Conservation (phyloP, 2,797 vertebrate genomes). For the Catharus ustulatus region DNA sequence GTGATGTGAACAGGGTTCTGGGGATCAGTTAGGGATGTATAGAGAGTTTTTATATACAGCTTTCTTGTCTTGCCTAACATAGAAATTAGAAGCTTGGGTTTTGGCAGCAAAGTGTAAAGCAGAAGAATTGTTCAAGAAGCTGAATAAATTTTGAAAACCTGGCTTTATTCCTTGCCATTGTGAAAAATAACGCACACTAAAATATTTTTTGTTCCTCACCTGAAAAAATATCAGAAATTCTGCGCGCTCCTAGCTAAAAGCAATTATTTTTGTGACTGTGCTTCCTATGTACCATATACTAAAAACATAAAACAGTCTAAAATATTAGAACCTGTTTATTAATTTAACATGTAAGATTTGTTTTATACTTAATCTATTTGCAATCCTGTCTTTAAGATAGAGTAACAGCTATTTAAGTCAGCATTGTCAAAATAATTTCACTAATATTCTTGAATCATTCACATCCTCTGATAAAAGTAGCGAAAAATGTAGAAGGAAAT, state of each 20-base stretch:
- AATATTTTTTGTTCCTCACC: background rate
- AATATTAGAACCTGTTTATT: background rate
- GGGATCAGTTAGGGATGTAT: background rate
- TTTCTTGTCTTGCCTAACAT: background rate
- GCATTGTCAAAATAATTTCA: background rate
- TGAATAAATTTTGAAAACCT: background rate
- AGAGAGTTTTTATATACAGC: background rate
- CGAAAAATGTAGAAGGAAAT: background rate
- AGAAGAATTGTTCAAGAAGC: background rate
- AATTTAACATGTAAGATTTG: background rate
- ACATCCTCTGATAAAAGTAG: background rate
- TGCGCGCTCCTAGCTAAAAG: background rate
- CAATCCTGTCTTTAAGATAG: background rate
- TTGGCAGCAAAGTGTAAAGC: background rate
- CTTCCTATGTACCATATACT: background rate
- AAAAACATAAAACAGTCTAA: background rate
- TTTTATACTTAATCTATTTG: background rate
- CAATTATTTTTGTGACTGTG: background rate
- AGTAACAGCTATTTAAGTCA: background rate
- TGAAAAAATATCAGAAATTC: background rate
- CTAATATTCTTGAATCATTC: background rate
- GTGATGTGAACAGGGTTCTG: background rate
- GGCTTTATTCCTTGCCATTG: background rate
- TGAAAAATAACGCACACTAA: background rate
- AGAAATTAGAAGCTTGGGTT: background rate